Conservation (phyloP, 2,113 vertebrate genomes). For the Syrrhaptes paradoxus region DNA sequence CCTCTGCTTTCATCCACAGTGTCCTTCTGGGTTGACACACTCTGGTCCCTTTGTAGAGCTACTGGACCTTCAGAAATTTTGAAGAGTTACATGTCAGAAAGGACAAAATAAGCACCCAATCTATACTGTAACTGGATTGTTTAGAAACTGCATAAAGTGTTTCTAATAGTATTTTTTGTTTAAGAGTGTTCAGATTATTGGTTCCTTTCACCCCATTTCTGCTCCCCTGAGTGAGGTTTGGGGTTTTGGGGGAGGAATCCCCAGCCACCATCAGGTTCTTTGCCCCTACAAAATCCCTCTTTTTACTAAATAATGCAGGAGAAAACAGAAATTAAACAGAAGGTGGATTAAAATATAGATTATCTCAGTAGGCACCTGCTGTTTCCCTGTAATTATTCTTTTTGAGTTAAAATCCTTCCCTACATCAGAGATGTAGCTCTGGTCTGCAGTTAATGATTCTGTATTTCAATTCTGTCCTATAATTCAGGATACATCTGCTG, state of each 20-base stretch:
- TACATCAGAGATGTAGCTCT: neutral
- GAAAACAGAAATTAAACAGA: neutral
- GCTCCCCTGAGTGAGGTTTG: neutral
- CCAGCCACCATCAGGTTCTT: neutral
- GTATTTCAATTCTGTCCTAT: neutral
- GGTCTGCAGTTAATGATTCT: neutral
- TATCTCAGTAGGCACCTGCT: neutral
- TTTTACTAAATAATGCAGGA: neutral
- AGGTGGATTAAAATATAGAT: neutral
- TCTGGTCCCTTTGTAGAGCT: neutral
- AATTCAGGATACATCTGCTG: rapidly evolving
- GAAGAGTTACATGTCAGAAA: neutral
- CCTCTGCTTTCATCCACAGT: neutral
- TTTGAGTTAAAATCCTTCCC: neutral
- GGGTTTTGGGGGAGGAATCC: neutral
- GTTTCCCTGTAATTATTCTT: neutral
- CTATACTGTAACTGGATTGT: rapidly evolving
- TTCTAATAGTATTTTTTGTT: neutral
- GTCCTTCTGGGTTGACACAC: neutral
- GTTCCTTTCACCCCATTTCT: neutral
- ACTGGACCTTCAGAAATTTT: neutral
- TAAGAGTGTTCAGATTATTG: neutral
- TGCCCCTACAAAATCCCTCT: neutral
- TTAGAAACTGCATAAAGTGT: neutral
- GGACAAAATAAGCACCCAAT: neutral